Percentiles rank a stretch among this genome's conserved stretches.
Evolutionary conservation across 2,113 vertebrate genomes (phyloP).

Genomic region (Psilopogon haemacephalus): DNA sequence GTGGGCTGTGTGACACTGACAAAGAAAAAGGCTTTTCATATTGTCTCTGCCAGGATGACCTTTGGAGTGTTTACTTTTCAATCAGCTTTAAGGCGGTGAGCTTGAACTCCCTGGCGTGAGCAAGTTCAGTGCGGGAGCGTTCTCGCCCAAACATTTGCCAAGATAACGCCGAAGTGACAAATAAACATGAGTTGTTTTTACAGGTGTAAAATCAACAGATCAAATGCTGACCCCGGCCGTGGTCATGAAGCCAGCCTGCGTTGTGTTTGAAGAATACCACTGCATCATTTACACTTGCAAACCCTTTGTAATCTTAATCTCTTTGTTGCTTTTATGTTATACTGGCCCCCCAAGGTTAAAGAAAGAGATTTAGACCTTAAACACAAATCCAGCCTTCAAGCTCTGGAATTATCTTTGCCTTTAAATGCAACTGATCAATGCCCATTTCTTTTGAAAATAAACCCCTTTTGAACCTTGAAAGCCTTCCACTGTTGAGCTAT

Average conservation of each 20-base stretch:
- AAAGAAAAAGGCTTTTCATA: conserved; percentile 52
- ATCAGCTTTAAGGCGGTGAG: conserved; percentile 50
- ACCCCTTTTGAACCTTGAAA: conserved; percentile 98
- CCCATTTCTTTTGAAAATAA: conserved; percentile 95
- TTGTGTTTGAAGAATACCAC: conserved; percentile 78
- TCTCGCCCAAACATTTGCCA: conserved; percentile 71
- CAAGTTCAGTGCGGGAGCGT: conserved; percentile 46
- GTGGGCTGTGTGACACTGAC: background rate
- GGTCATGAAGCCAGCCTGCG: conserved; percentile 62
- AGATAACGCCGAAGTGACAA: conserved; percentile 73
- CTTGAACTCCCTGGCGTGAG: conserved; percentile 64
- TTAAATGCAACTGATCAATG: conserved; percentile 90
- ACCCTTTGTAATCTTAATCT: conserved; percentile 85
- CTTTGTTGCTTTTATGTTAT: conserved; percentile 84
- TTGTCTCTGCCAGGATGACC: conserved; percentile 65
- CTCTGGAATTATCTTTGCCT: conserved; percentile 87
- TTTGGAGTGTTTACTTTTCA: conserved; percentile 75
- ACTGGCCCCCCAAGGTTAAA: conserved; percentile 82
- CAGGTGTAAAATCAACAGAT: conserved; percentile 84
- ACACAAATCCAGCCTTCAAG: conserved; percentile 88
- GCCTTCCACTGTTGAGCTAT: conserved; percentile 85
- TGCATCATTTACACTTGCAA: conserved; percentile 81
- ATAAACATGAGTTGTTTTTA: conserved; percentile 81
- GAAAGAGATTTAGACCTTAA: conserved; percentile 88
- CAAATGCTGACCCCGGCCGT: conserved; percentile 72